phyloP scores from a whole-genome alignment of 2,797 vertebrate species.

The Toxotes lorentzi region DNA sequence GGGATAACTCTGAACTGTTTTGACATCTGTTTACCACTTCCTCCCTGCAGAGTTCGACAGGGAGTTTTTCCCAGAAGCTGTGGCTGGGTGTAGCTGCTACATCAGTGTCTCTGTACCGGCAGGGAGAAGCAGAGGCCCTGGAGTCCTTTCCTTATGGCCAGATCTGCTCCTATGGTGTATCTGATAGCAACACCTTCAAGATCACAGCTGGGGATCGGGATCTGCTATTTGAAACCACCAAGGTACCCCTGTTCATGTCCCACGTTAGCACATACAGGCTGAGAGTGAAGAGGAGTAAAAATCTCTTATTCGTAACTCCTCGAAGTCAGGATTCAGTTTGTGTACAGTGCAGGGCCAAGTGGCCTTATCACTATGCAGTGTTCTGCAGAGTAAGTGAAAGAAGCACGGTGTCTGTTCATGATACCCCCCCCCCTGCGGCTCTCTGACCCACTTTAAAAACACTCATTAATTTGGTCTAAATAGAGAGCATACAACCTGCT shows the following conservation, averaged over 20 bases:
- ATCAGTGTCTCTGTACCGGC: constrained; percentile 91
- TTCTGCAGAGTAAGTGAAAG: constrained; percentile 69
- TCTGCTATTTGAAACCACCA: constrained; percentile 92
- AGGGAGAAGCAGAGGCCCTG: constrained; percentile 91
- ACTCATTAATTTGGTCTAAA: constrained; percentile 76
- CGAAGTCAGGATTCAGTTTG: constrained; percentile 14
- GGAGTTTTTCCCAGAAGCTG: constrained; percentile 89
- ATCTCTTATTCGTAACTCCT: constrained; percentile 2
- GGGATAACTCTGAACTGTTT: constrained; percentile 19
- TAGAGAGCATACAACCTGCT: constrained; percentile 72
- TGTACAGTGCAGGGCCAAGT: constrained; percentile 24
- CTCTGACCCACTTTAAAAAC: constrained; percentile 69
- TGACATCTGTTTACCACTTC: constrained; percentile 37
- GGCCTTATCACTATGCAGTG: constrained; percentile 51
- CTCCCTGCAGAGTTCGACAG: constrained; percentile 87
- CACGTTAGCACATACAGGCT: not conserved
- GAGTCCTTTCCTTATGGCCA: constrained; percentile 92
- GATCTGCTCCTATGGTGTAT: constrained; percentile 92
- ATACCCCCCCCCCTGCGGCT: constrained; percentile 38
- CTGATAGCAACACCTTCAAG: constrained; percentile 91
- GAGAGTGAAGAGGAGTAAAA: not conserved
- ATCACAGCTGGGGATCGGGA: constrained; percentile 91
- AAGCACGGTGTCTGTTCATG: constrained; percentile 63
- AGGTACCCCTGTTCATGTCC: constrained; percentile 80
- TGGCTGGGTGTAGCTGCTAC: constrained; percentile 92